Base-by-base conservation (phyloP, 2,888 invertebrate genomes). In the Glaucopsyche alexis region DNA sequence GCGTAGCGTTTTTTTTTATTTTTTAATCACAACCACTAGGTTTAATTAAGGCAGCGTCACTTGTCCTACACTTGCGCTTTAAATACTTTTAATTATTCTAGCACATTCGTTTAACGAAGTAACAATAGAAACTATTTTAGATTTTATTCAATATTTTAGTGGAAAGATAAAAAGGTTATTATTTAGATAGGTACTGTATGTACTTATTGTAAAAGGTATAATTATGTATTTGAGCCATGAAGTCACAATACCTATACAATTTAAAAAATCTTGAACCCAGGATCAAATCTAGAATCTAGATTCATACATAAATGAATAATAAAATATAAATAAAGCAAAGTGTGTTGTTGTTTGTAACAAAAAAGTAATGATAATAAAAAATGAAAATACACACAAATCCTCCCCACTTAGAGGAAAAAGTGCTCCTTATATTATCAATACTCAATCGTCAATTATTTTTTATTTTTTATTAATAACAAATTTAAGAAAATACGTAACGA, bases 11-110 rank as follows among this genome's bases (percentile, higher is more conserved):
- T 38, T 38, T 42, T 47, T 47, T 47, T 49, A 47, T 69, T 69
- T 47, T 69, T 69, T n/a, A 29, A 69, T 69, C 69, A 69, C 69
- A 69, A 69, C 69, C 69, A 69, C 29, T 16, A 29, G 69, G 69
- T 69, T 69, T 69, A 69, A 69, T 69, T 69, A 69, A 69, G 69
- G 69, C 69, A 69, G 69, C 69, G 69, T 47, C 45, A 69, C 47
- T 49, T 69, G 69, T 69, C 47, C 69, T 9, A 69, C 69, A 29
- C 45, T 16, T 69, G 47, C 69, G 69, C 47, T 49, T 49, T 69
- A 69, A 69, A 69, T 49, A 49, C 67, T 67, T 69, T 69, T 38
- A 11, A 60, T 29, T 8, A 47, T 60, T 60, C 6, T 2, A 60
- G 60, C 60, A 11, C 60, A 9, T 29, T 60, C 60, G 13, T 60